These are phyloP conservation scores for Anoplophora glabripennis DNA, from an alignment of 1,140 invertebrate genomes.

Conservation along the genomic window DNA sequence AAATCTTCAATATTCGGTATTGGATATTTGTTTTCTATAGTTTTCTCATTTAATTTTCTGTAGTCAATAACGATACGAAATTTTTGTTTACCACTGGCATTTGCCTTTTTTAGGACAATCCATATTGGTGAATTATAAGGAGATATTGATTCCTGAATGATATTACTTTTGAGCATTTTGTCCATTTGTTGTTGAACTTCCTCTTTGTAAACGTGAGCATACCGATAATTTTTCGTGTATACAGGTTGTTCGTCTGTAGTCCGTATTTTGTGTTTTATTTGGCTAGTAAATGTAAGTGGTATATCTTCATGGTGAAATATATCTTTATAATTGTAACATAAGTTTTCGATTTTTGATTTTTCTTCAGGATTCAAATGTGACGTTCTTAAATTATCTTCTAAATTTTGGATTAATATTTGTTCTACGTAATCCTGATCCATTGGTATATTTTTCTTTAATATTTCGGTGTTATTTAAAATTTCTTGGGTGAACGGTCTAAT, in stretches of 20 bases:
- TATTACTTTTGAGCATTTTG: background rate
- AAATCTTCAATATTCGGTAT: no score
- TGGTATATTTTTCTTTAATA: no score
- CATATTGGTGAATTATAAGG: no score
- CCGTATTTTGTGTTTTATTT: constrained; percentile 14
- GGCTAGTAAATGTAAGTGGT: constrained; percentile 9
- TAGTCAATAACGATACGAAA: no score
- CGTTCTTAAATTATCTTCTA: background rate
- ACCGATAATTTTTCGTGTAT: constrained; percentile 4
- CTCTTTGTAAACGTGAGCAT: background rate
- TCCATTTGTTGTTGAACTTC: constrained; percentile 1
- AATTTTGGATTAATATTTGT: background rate
- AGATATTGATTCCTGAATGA: no score
- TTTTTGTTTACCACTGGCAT: no score
- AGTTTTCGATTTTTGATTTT: constrained; percentile 6
- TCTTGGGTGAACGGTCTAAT: background rate
- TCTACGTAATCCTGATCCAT: no score
- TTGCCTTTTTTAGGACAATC: no score
- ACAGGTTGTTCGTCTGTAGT: constrained; percentile 1
- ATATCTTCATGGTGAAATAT: constrained; percentile 14
- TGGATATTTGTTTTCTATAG: no score
- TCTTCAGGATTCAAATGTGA: constrained; percentile 14
- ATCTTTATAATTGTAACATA: constrained; percentile 10
- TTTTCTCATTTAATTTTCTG: no score
- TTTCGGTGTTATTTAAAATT: no score